Evolutionary conservation across 2,888 invertebrate species (phyloP), one percentile per base, ranked within the genome.

Genomic region (Callinectes sapidus): DNA sequence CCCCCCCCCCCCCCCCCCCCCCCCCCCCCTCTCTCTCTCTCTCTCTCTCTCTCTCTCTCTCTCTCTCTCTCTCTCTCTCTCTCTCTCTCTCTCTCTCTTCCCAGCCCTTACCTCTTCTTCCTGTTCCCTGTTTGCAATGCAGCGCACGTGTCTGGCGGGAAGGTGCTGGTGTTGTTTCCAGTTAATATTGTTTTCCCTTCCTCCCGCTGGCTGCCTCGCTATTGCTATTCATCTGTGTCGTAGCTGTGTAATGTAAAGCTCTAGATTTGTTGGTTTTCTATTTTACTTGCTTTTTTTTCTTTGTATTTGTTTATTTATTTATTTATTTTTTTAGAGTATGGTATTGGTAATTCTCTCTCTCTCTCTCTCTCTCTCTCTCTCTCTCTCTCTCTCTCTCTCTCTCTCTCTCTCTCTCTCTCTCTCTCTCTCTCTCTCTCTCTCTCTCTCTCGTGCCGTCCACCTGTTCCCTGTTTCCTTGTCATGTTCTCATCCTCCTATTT

Each of bases 401-500:
- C 39, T 39, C 35, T 86, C 42, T n/a, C 39, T 39, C 39, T 39
- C 39, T 39, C 39, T 39, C 39, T 39, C 39, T 48, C 13, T 87
- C n/a, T 54, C 32, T 42, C 39, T 87, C 13, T 28, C 28, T 42
- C 16, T 28, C 54, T 28, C 28, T 39, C 42, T 87, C 54, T 54
- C 23, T 87, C 87, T 54, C n/a, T 87, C 87, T 87, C 61, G 61
- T 23, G 23, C 32, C 0, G 28, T 39, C 85, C 85, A 32, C 39
- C 39, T 85, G n/a, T 28, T 39, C 39, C 85, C 39, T 85, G 35
- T 39, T 35, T 85, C 39, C 28, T 85, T 85, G 23, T 85, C 85
- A n/a, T 85, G 85, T 85, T 8, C 85, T 85, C 85, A 85, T 18
- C 39, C 28, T 85, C 39, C 85, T 39, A 35, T 85, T 85, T n/a